Evolutionary conservation across 1,140 invertebrate species (phyloP), one percentile per base, ranked within the genome.

Genomic region (Zaprionus vittiger): DNA sequence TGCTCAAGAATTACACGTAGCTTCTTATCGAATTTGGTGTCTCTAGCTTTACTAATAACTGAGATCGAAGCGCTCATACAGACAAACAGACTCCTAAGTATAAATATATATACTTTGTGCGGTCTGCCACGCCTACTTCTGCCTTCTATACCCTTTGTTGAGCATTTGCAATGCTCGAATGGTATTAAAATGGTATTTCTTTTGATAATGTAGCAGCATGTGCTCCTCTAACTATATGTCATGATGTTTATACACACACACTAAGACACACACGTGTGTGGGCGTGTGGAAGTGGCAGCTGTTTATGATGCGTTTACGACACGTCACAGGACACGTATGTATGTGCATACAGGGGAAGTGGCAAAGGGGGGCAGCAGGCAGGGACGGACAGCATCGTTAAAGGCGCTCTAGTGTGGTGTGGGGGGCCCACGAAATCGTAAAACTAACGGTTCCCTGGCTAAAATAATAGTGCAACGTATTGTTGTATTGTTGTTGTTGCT

Each of bases 301-400:
- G 81, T 84, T 84, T 84, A 84, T 84, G 82, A 85, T 84, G 81
- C 82, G 81, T 84, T 84, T 84, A 84, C 81, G 81, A 80, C 73
- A 81, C 73, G 54, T 81, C 62, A 67, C 77, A 83, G 81, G 81
- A 83, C 81, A 84, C 77, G 77, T 20, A 20, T 20, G 20, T 20
- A 20, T 20, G 49, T 52, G 38, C 24, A 34, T 4, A 14, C 4
- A 17, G 7, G 41, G 41, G 15, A 2, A 14, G 2, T 6, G 41
- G 15, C 44, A 37, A 14, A n/a, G 22, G 14, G 3, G 6, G 20
- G 31, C 15, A 12, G 37, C 11, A 11, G 59, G 38, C 4, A n/a
- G 2, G 37, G 15, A 17, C 5, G 59, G 37, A 17, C 70, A 65
- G 63, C 63, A 73, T 70, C 65, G 71, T 73, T 73, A 73, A 73